phyloP scores from a whole-genome alignment of 1,140 invertebrate species.

The Drosophila santomea region DNA sequence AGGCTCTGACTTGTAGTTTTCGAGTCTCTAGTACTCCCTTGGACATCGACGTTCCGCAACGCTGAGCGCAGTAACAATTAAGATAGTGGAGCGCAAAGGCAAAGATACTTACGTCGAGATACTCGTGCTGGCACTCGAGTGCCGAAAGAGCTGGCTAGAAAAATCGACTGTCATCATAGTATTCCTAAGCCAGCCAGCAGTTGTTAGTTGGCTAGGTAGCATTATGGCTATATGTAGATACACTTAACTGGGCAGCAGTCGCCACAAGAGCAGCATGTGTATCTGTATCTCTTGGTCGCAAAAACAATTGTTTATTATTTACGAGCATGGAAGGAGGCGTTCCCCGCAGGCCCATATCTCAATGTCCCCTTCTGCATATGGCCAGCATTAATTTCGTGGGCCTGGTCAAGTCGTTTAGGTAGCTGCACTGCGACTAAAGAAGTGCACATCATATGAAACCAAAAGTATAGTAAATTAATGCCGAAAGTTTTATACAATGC shows the following conservation, averaged over 20 bases:
- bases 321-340: slow-evolving; percentile 32
- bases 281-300: slow-evolving; percentile 16
- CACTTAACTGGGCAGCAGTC: slow-evolving; percentile 4
- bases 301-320: slow-evolving; percentile 42
- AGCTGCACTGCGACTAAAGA: slow-evolving; percentile 5
- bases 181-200: neutral
- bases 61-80: slow-evolving; percentile 61
- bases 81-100: slow-evolving; percentile 59
- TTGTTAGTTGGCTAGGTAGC: neutral
- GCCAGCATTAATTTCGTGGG: slow-evolving; percentile 8
- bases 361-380: slow-evolving; percentile 35
- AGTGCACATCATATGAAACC: too few species aligned
- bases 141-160: slow-evolving; percentile 9
- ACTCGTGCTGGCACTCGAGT: slow-evolving; percentile 6
- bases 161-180: slow-evolving; percentile 11
- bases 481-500: neutral
- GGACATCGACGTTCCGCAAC: slow-evolving; percentile 53
- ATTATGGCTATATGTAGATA: neutral
- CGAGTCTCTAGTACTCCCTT: neutral
- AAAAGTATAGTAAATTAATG: too few species aligned
- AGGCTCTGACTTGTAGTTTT: slow-evolving; percentile 50
- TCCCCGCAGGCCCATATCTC: slow-evolving; percentile 33
- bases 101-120: slow-evolving; percentile 26
- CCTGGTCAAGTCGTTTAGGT: neutral
- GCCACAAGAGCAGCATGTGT: neutral